A percentile compares a stretch with the other conserved stretches of the same genome.
phyloP scores from a whole-genome alignment of 2,888 invertebrate species.

The Andrena bucephala region DNA sequence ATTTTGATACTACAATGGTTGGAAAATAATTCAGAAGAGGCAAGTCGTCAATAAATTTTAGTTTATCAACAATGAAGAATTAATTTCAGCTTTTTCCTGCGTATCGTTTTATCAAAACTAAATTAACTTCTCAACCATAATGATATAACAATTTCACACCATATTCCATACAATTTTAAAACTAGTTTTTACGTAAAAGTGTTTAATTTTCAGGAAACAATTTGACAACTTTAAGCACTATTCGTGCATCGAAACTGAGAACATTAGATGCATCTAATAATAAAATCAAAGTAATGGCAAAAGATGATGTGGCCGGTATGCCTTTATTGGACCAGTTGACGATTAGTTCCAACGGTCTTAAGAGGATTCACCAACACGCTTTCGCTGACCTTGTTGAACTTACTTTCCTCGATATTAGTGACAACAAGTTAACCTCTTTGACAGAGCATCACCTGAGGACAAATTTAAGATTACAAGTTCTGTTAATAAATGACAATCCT shows the following conservation, averaged over 20 bases:
- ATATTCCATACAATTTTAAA: background rate
- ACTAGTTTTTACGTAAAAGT: background rate
- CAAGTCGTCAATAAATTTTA: too few relatives aligned
- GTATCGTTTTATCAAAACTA: too few relatives aligned
- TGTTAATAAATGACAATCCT: constrained; percentile 90
- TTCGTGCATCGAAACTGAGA: constrained; percentile 88
- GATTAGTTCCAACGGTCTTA: constrained; percentile 90
- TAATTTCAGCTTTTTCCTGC: too few relatives aligned
- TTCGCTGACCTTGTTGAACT: constrained; percentile 89
- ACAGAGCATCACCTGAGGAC: constrained; percentile 89
- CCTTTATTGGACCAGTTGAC: constrained; percentile 89
- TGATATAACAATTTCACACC: too few relatives aligned
- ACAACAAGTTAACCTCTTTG: constrained; percentile 89
- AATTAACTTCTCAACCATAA: too few relatives aligned
- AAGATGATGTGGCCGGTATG: constrained; percentile 88
- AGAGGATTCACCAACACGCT: constrained; percentile 89
- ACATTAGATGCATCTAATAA: constrained; percentile 90
- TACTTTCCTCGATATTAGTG: constrained; percentile 90
- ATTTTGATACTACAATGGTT: too few relatives aligned
- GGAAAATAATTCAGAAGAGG: too few relatives aligned
- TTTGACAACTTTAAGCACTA: constrained; percentile 88
- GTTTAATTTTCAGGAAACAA: constrained; percentile 86
- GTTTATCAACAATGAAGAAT: too few relatives aligned
- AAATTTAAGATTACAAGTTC: constrained; percentile 89
- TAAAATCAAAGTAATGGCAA: constrained; percentile 88